Percentiles rank a stretch among this genome's conserved stretches.
phyloP scores from a whole-genome alignment of 1,140 invertebrate genomes.

The Sipha flava region DNA sequence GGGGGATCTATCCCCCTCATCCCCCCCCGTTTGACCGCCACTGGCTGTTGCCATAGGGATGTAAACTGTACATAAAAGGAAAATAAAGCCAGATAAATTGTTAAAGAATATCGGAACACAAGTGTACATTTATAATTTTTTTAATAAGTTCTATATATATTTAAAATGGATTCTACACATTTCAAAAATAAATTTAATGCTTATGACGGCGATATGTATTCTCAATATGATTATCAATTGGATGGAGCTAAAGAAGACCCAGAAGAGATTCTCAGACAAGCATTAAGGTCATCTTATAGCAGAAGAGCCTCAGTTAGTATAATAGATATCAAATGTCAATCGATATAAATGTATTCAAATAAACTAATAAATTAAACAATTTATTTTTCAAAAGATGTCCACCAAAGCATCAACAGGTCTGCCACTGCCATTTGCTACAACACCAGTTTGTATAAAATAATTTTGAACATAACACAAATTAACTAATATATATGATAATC shows the following conservation, averaged over 20 bases:
- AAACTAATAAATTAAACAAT: background rate
- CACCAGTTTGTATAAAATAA: constrained; percentile 18
- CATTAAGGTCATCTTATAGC: constrained; percentile 54
- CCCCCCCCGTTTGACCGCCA: background rate
- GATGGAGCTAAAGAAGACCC: constrained; percentile 57
- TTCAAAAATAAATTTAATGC: constrained; percentile 6
- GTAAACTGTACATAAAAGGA: background rate
- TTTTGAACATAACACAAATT: background rate
- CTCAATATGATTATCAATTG: constrained; percentile 56
- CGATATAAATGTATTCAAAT: background rate
- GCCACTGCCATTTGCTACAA: constrained; percentile 13
- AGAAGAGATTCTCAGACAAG: constrained; percentile 57
- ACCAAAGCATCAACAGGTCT: background rate
- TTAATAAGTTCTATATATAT: background rate
- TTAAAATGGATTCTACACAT: constrained; percentile 20
- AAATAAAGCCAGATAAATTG: background rate
- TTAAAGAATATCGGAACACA: background rate
- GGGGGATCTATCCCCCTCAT: no score
- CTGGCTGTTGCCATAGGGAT: background rate
- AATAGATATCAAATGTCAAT: background rate
- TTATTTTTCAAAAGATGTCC: constrained; percentile 3
- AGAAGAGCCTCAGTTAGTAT: constrained; percentile 49
- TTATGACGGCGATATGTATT: constrained; percentile 49
- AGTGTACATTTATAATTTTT: no score
- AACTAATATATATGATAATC: background rate